Conservation (phyloP, 2,113 vertebrate genomes). For the Rallus limicola region DNA sequence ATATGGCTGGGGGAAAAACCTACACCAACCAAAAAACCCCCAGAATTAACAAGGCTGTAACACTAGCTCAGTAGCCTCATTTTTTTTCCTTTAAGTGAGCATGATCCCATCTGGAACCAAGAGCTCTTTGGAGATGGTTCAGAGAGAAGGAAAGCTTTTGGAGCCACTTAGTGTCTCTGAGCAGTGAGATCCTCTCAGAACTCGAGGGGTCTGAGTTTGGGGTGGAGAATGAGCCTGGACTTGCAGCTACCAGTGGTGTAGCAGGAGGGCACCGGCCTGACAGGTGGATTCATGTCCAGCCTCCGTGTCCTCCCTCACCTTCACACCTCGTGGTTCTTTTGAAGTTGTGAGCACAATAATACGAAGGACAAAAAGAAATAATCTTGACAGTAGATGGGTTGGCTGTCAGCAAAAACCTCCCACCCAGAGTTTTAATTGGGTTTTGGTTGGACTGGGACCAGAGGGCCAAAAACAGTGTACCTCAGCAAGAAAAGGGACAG, state of each 20-base stretch:
- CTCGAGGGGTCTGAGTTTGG: neutral
- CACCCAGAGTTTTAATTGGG: slow-evolving; percentile 12
- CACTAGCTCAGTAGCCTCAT: neutral
- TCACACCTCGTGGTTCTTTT: neutral
- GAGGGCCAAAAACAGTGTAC: neutral
- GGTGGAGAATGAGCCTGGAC: neutral
- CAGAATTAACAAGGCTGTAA: neutral
- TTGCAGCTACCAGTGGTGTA: neutral
- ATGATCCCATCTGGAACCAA: neutral
- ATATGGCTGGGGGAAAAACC: neutral
- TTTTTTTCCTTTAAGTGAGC: neutral
- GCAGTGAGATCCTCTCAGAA: neutral
- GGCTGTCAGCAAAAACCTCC: neutral
- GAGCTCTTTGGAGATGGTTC: neutral
- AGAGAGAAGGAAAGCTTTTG: neutral
- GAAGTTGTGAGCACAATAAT: neutral
- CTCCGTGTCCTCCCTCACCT: neutral
- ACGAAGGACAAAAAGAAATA: neutral
- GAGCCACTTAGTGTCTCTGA: neutral
- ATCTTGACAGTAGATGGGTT: neutral
- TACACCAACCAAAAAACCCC: neutral
- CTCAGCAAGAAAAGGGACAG: neutral
- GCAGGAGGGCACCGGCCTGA: neutral
- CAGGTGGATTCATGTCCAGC: neutral
- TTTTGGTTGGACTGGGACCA: neutral